Evolutionary conservation across 2,797 vertebrate species (phyloP).

Genomic region (Poliocrania exsul): DNA sequence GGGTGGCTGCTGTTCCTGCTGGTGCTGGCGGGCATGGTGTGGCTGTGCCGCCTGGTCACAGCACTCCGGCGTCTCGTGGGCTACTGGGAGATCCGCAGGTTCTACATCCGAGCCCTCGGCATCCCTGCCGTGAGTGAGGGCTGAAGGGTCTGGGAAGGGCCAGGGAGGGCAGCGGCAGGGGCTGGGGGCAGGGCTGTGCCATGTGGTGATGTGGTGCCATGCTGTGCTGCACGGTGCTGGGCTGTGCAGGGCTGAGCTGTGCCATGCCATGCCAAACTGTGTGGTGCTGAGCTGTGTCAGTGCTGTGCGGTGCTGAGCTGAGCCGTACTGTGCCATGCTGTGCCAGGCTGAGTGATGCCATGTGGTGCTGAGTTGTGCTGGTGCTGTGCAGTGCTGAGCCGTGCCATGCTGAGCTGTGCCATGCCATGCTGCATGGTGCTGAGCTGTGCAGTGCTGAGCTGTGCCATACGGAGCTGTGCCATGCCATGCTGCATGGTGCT

Average conservation of each 20-base stretch:
- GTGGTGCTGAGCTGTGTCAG: rapidly evolving
- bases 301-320: not conserved
- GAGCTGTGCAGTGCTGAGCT: no score
- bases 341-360: no score
- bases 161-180: no score
- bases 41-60: constrained; percentile 93
- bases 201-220: rapidly evolving
- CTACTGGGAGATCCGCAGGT: constrained; percentile 96
- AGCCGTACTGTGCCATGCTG: no score
- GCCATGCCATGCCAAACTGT: no score
- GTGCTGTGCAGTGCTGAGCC: not conserved
- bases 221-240: rapidly evolving
- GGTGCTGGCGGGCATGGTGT: constrained; percentile 90
- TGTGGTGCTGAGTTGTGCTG: no score
- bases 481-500: not conserved
- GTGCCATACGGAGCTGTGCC: no score
- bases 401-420: rapidly evolving
- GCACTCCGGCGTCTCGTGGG: constrained; percentile 92
- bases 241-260: no score
- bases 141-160: not conserved
- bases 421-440: no score
- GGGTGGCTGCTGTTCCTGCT: constrained; percentile 89
- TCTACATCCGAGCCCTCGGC: constrained; percentile 90
- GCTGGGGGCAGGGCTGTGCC: not conserved
- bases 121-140: constrained; percentile 87